phyloP scores from a whole-genome alignment of 2,888 invertebrate species.

The Andrena chrysosceles region DNA sequence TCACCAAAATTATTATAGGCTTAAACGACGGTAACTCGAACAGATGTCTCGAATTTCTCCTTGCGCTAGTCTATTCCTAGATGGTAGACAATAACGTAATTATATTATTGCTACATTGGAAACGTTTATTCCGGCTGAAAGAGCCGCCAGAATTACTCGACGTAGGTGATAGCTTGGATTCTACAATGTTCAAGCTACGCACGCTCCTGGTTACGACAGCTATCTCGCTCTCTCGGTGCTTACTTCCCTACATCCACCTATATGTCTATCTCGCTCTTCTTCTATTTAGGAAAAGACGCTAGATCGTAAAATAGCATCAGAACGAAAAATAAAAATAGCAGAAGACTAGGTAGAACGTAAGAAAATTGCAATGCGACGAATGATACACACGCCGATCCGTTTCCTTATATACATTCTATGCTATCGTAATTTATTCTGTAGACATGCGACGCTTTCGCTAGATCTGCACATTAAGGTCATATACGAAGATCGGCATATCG shows the following conservation, averaged over 20 bases:
- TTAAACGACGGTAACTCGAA: too few species aligned
- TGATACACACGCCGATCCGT: not conserved
- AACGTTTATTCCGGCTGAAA: not conserved
- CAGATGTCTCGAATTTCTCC: not conserved
- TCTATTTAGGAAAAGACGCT: not conserved
- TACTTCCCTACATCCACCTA: not conserved
- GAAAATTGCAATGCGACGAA: not conserved
- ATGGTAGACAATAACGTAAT: not conserved
- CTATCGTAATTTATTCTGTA: not conserved
- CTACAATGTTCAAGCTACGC: not conserved
- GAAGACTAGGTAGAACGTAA: not conserved
- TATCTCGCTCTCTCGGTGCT: not conserved
- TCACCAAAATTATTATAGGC: too few species aligned
- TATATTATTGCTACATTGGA: not conserved
- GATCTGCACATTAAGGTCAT: not conserved
- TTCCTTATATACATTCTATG: not conserved
- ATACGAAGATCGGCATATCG: not conserved
- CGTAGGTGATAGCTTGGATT: not conserved
- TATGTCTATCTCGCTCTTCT: not conserved
- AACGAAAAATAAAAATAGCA: not conserved
- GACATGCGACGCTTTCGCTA: not conserved
- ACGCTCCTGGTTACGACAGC: constrained; percentile 6
- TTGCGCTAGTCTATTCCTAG: not conserved
- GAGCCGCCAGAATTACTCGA: not conserved
- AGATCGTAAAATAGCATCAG: constrained; percentile 26